These are phyloP conservation scores for Neomicropteryx cornuta DNA, from an alignment of 1,140 invertebrate genomes.

Conservation along the genomic window DNA sequence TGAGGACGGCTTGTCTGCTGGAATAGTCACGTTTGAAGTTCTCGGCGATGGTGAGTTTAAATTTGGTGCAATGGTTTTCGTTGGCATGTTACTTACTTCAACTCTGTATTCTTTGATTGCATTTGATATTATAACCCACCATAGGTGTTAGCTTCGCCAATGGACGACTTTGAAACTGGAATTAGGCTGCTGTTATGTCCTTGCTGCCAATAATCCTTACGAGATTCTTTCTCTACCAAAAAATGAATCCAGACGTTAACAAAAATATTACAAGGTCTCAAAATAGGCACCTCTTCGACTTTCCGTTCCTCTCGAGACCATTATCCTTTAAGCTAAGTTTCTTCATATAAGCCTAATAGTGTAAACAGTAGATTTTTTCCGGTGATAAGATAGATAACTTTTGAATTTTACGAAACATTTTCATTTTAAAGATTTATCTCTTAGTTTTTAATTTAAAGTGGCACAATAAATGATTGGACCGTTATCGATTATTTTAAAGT, in stretches of 20 bases:
- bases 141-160: neutral
- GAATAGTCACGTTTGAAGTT: slow-evolving; percentile 29
- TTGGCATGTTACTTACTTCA: neutral
- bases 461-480: no score
- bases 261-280: no score
- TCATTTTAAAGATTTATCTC: neutral
- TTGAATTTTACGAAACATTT: no score
- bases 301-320: no score
- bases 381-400: no score
- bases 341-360: no score
- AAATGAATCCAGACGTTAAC: no score
- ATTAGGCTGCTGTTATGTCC: neutral
- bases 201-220: neutral
- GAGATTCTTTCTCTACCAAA: no score
- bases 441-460: neutral
- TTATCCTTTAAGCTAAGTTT: no score
- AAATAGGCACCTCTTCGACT: no score
- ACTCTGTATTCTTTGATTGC: neutral
- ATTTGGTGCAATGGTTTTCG: neutral
- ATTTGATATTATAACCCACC: neutral
- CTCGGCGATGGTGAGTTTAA: slow-evolving; percentile 20
- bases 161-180: neutral
- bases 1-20: slow-evolving; percentile 34
- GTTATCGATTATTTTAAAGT: no score
- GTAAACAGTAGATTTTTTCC: no score